Base-by-base conservation (phyloP, 2,113 vertebrate species). In the Podarcis muralis region DNA sequence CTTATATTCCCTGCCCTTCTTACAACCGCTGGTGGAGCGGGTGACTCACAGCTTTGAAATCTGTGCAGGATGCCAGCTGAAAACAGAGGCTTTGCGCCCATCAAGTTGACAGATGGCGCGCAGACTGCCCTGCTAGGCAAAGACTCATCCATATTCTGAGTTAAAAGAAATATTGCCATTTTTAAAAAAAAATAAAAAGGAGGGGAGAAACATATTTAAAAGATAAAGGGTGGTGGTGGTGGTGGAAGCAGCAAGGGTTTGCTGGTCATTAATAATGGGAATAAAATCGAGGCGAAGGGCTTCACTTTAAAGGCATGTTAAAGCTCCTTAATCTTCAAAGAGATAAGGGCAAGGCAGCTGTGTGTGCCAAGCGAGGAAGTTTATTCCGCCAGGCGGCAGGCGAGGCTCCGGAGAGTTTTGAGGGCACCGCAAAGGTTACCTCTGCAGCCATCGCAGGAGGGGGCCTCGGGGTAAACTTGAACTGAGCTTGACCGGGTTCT, bases 131-230 rank as follows among this genome's bases (percentile, higher is more conserved):
- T 27, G 91, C 93, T 93, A 88, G 6, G 13, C 92, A 83, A 96
- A 96, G 95, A 93, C 93, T 93, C 97, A 97, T 97, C 96, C 94
- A 97, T 97, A 97, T 96, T 95, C 96, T 0, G 9, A 94, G 96
- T 96, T 96, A 97, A 97, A 97, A 97, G 97, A 97, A 97, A 97
- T 97, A 97, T 95, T 97, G 95, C 96, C 69, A 96, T 97, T 97
- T 96, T 96, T n/a, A n/a, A 95, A 96, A 97, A 95, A 96, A 96
- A 95, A 96, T 96, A 95, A 96, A 97, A 81, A 5, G 18, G 95
- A 95, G 96, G 90, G 96, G 97, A 97, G 96, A 96, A 96, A 95
- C 97, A 97, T 97, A 97, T 97, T 97, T 97, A 96, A 97, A 94
- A 97, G 97, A 97, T 97, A 97, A 97, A 97, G 97, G 59, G 59